phyloP scores from a whole-genome alignment of 2,113 vertebrate genomes.

The Panthera tigris region DNA sequence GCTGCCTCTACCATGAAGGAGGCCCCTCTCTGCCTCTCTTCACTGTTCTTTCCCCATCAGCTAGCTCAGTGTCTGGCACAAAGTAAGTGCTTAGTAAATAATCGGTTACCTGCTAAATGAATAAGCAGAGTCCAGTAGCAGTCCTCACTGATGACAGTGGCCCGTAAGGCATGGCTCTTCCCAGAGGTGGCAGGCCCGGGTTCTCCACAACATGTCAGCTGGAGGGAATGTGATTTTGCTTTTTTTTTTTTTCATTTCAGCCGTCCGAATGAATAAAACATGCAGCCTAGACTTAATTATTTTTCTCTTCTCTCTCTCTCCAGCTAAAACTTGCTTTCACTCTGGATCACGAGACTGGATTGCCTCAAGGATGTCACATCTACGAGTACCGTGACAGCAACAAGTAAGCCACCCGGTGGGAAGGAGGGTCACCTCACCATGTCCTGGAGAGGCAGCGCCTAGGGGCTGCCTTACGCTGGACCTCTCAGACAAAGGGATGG shows the following conservation, averaged over 20 bases:
- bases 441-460: not conserved
- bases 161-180: not conserved
- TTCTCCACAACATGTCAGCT: constrained; percentile 59
- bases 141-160: not conserved
- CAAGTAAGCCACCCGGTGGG: constrained; percentile 87
- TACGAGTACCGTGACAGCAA: constrained; percentile 98
- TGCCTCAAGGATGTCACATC: constrained; percentile 97
- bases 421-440: fast-evolving
- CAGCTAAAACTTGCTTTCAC: constrained; percentile 95
- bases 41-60: not conserved
- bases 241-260: constrained; percentile 25
- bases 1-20: not conserved
- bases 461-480: fast-evolving
- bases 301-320: constrained; percentile 37
- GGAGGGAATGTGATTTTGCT: constrained; percentile 43
- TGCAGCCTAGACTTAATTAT: constrained; percentile 48
- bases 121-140: not conserved
- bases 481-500: not conserved
- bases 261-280: not conserved
- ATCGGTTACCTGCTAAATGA: too few relatives aligned
- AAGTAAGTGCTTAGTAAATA: not conserved
- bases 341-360: constrained; percentile 92
- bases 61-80: not conserved
- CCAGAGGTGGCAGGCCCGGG: constrained; percentile 68
- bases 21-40: not conserved